These are phyloP conservation scores for Tragelaphus scriptus DNA, from an alignment of 2,113 vertebrate species.

Conservation along the genomic window DNA sequence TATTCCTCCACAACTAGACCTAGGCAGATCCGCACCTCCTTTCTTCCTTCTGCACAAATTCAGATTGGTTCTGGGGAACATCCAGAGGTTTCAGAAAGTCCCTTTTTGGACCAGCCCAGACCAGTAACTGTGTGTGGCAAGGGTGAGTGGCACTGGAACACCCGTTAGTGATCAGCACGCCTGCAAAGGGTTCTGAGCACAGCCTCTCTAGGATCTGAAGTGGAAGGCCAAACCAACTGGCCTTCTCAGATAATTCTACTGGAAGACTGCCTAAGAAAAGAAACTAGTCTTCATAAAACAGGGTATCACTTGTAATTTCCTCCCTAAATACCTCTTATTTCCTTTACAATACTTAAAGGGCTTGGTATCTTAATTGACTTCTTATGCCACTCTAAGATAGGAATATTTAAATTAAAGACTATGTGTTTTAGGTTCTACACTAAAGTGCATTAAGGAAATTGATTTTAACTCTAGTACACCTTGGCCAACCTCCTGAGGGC, in stretches of 20 bases:
- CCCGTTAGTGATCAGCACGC: background rate
- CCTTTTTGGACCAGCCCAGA: background rate
- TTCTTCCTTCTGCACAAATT: background rate
- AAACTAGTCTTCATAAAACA: background rate
- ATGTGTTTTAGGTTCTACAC: background rate
- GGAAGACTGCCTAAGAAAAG: background rate
- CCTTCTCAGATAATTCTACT: background rate
- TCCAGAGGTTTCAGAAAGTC: background rate
- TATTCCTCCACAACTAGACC: background rate
- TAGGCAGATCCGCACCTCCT: background rate
- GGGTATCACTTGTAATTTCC: background rate
- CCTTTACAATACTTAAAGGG: background rate
- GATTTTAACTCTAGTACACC: background rate
- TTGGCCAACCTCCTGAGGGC: background rate
- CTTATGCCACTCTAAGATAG: background rate
- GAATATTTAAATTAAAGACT: background rate
- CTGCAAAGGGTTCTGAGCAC: background rate
- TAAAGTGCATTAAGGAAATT: background rate
- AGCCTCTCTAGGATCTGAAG: background rate
- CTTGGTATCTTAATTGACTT: background rate
- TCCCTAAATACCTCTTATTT: background rate
- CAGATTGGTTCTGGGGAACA: background rate
- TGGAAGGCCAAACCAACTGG: background rate
- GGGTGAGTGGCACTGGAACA: fast-evolving
- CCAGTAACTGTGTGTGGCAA: background rate